These are phyloP conservation scores for Polyommatus iphigenia DNA, from an alignment of 2,888 invertebrate species.

Conservation along the genomic window DNA sequence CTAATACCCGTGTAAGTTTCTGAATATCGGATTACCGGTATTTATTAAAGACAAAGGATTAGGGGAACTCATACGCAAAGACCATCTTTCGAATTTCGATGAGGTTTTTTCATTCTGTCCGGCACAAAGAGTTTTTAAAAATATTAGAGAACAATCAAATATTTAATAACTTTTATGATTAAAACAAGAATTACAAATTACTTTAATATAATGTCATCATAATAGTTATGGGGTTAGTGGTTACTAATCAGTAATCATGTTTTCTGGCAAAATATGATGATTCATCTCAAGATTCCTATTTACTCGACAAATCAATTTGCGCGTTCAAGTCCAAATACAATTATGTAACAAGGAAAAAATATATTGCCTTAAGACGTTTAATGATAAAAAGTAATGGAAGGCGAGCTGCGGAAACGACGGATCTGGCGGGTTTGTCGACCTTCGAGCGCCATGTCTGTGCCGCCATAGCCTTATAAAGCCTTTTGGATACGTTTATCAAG, in stretches of 20 bases:
- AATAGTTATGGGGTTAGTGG: too few species aligned
- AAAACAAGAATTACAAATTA: neutral
- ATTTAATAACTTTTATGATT: neutral
- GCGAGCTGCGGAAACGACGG: constrained; percentile 45
- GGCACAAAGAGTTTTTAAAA: neutral
- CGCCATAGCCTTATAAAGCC: constrained; percentile 28
- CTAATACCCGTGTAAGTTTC: neutral
- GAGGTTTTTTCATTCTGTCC: neutral
- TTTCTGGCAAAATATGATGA: neutral
- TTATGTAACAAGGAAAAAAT: constrained; percentile 27
- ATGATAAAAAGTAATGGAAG: constrained; percentile 41
- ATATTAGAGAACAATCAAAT: neutral
- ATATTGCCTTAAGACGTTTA: neutral
- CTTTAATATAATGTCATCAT: neutral
- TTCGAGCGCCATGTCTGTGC: constrained; percentile 40
- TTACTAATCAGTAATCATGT: neutral
- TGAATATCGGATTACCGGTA: neutral
- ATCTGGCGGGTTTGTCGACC: constrained; percentile 48
- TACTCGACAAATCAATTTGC: neutral
- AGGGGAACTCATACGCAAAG: neutral
- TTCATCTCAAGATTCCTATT: neutral
- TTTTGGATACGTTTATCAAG: neutral
- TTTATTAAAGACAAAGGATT: neutral
- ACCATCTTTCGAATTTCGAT: neutral
- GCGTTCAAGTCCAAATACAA: neutral